Conservation (phyloP, 2,797 vertebrate species). For the Oceanodroma leucorhoa region DNA sequence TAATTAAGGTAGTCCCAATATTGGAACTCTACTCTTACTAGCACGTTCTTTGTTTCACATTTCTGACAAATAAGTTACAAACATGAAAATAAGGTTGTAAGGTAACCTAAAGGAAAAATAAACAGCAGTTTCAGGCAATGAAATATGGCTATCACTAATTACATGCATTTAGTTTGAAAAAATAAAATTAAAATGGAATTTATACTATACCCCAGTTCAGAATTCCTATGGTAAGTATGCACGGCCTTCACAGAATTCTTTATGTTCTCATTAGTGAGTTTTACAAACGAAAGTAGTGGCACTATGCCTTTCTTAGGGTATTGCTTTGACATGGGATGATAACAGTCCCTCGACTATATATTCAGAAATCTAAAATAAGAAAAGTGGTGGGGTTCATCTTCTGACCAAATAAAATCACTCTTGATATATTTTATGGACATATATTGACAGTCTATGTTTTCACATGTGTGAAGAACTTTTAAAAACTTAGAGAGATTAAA, state of each 20-base stretch:
- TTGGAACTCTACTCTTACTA: background rate
- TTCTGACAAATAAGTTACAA: background rate
- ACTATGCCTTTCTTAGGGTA: background rate
- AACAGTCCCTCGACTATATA: background rate
- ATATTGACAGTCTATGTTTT: background rate
- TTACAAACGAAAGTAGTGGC: background rate
- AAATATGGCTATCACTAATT: background rate
- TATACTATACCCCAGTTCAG: background rate
- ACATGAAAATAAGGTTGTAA: background rate
- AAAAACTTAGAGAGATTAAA: background rate
- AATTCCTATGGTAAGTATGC: background rate
- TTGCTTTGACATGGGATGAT: background rate
- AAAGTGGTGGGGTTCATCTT: background rate
- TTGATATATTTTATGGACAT: background rate
- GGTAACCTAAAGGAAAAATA: background rate
- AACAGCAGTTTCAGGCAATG: background rate
- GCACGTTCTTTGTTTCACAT: background rate
- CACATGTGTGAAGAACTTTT: background rate
- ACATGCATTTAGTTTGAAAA: background rate
- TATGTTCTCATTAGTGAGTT: background rate
- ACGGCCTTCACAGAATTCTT: background rate
- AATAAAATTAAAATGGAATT: background rate
- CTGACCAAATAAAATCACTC: background rate
- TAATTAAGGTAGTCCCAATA: background rate
- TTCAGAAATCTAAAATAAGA: background rate